Evolutionary conservation across 1,140 invertebrate genomes (phyloP), one percentile per base, ranked within the genome.

Genomic region (Ceratina calcarata): DNA sequence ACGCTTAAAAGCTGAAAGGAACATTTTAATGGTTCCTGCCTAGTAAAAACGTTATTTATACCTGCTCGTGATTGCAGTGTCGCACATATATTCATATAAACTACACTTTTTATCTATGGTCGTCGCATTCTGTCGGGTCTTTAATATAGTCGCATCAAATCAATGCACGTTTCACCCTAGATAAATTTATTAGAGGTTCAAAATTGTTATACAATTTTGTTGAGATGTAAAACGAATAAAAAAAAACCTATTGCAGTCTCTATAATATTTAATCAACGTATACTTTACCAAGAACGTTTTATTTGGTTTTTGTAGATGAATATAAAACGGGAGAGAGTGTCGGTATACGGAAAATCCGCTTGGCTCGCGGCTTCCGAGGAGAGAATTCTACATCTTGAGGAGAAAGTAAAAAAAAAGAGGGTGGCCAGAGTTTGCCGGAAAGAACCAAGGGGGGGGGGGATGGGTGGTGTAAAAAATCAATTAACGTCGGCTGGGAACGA

Each of bases 391-490:
- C 51, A 10, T 24, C 10, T 3, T 16, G 24, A 10, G 51, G n/a
- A 15, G 32, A 15, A 37, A 0, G 61, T 27, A 18, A 61, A 27
- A 32, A 22, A 1, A 16, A 32, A 32, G 57, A 66, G 45, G 37
- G 6, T 15, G n/a, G 18, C 6, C 6, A 7, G 12, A 58, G 49
- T 24, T 32, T 66, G 62, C 64, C 27, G 18, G 55, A 16, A 16
- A 22, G 67, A 76, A 20, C 49, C 53, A 1, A 22, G 62, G 4
- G 16, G 37, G 15, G 18, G n/a, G 37, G 15, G 18, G n/a, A 57
- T 4, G 55, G 37, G 37, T 45, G 37, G 37, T 45, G 37, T 66
- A 68, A 68, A 76, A 75, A 67, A 67, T 67, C 73, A 75, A 67
- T 75, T 75, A 67, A 22, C 16, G 51, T 1, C 20, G 73, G 64